A percentile compares a stretch with the other conserved stretches of the same genome.
These are phyloP conservation scores for Danio albolineatus DNA, from an alignment of 2,797 vertebrate species.

Conservation along the genomic window DNA sequence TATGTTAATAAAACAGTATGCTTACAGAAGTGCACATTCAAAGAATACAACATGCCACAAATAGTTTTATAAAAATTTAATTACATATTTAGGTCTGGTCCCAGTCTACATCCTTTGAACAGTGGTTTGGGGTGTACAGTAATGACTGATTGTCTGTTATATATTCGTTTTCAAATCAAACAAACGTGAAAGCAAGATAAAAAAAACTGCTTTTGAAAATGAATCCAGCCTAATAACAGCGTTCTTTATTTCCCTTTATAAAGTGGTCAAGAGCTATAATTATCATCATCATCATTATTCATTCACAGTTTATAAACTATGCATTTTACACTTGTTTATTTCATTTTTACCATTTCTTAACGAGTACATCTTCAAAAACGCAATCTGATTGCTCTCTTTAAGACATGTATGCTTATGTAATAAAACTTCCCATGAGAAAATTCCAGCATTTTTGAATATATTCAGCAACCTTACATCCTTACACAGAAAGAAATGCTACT, in stretches of 20 bases:
- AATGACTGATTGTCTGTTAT: constrained; percentile 8
- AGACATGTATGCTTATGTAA: constrained; percentile 63
- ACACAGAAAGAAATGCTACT: constrained; percentile 11
- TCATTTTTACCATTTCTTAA: background rate
- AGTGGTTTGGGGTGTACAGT: background rate
- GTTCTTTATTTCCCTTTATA: constrained; percentile 10
- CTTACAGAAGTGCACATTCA: constrained; percentile 29
- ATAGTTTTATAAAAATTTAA: constrained; percentile 9
- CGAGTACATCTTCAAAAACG: constrained; percentile 5
- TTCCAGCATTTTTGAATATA: constrained; percentile 42
- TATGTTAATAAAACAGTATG: background rate
- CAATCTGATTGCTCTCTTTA: background rate
- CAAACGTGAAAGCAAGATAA: constrained; percentile 2
- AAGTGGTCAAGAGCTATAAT: background rate
- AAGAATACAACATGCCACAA: constrained; percentile 1
- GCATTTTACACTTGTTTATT: background rate
- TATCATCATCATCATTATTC: background rate
- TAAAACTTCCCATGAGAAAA: constrained; percentile 49
- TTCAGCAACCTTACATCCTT: constrained; percentile 6
- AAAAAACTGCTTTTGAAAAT: constrained; percentile 1
- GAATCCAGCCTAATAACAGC: background rate
- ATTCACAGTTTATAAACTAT: constrained; percentile 40
- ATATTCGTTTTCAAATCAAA: background rate
- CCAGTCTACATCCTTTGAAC: background rate
- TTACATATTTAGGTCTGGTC: constrained; percentile 22